phyloP scores from a whole-genome alignment of 2,797 vertebrate genomes.

The Lepus townsendii region DNA sequence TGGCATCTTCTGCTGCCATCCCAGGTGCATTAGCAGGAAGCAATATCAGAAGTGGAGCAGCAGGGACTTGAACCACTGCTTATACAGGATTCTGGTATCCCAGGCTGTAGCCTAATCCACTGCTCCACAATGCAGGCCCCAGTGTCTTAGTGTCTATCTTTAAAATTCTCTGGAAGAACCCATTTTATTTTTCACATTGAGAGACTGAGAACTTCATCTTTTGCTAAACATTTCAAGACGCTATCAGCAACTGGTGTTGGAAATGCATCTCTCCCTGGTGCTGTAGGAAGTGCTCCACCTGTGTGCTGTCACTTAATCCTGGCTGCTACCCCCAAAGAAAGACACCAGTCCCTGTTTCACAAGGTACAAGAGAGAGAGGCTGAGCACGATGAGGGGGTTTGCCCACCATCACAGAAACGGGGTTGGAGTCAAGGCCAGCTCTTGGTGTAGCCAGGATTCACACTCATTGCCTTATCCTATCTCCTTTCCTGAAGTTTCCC shows the following conservation, averaged over 20 bases:
- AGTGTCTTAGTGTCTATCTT: not conserved
- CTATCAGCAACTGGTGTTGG: not conserved
- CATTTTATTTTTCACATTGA: not conserved
- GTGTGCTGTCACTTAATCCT: not conserved
- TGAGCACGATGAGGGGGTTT: not conserved
- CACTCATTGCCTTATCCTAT: not conserved
- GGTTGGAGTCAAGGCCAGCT: not conserved
- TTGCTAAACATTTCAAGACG: conserved; percentile 29
- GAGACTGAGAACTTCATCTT: not conserved
- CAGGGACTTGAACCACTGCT: no score
- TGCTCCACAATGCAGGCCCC: no score
- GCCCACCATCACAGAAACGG: not conserved
- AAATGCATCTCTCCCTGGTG: not conserved
- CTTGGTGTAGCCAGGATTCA: not conserved
- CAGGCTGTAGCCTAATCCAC: no score
- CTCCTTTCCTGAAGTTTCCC: not conserved
- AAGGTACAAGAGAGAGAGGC: no score
- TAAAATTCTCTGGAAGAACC: not conserved
- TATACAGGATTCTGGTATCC: no score
- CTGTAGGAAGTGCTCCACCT: not conserved
- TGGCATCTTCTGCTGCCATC: no score
- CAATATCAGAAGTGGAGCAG: no score
- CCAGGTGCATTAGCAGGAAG: no score
- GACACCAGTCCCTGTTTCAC: not conserved
- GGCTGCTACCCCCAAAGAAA: not conserved